Conservation (phyloP, 2,888 invertebrate species). For the Caradrina kadenii region DNA sequence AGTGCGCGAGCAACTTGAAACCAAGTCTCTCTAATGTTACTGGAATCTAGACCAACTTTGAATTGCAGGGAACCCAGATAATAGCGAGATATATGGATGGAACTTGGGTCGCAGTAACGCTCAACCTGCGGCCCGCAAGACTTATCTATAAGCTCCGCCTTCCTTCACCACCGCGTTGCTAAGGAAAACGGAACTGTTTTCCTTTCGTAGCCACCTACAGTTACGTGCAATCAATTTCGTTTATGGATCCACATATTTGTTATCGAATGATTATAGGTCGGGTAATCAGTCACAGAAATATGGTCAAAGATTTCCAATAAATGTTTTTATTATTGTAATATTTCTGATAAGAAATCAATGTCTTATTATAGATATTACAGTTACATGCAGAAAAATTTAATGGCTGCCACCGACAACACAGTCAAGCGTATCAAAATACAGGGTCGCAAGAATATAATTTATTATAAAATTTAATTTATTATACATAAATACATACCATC, state of each 20-base stretch:
- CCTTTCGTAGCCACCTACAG: slow-evolving; percentile 6
- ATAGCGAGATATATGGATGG: slow-evolving; percentile 59
- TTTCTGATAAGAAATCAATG: neutral
- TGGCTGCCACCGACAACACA: too few species aligned
- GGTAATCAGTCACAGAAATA: neutral
- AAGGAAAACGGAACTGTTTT: slow-evolving; percentile 39
- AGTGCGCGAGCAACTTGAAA: slow-evolving; percentile 55
- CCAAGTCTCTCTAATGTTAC: slow-evolving; percentile 52
- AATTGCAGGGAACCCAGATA: slow-evolving; percentile 53
- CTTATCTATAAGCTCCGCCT: slow-evolving; percentile 12
- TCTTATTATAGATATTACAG: neutral
- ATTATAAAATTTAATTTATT: too few species aligned
- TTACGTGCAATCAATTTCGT: slow-evolving; percentile 14
- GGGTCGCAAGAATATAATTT: too few species aligned
- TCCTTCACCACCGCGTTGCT: slow-evolving; percentile 17
- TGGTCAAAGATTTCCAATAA: neutral
- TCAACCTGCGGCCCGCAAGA: slow-evolving; percentile 33
- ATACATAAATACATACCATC: too few species aligned
- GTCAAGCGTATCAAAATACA: too few species aligned
- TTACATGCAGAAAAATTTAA: too few species aligned
- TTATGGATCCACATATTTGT: neutral
- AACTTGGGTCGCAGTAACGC: slow-evolving; percentile 40
- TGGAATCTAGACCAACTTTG: slow-evolving; percentile 57
- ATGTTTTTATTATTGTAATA: neutral
- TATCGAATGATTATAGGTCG: neutral